Conservation (phyloP, 2,113 vertebrate genomes). For the Phyllostomus hastatus region DNA sequence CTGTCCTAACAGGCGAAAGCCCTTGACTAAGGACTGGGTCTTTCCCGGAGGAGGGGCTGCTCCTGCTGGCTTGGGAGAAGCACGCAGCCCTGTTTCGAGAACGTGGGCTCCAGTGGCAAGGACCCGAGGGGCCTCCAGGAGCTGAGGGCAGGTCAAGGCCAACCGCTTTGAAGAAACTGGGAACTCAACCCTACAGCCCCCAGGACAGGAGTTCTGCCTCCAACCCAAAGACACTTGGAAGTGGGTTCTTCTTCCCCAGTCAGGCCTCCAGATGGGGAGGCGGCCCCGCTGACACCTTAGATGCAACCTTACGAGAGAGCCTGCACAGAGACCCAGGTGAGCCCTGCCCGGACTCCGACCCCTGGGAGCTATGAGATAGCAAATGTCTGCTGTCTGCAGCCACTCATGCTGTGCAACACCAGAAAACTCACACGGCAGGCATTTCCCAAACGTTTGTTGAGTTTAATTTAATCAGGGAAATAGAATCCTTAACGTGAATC, state of each 20-base stretch:
- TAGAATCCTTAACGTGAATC: slow-evolving; percentile 26
- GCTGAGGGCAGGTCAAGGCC: background rate
- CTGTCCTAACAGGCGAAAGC: background rate
- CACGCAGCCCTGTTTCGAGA: background rate
- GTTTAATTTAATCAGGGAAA: slow-evolving; percentile 30
- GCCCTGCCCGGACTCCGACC: background rate
- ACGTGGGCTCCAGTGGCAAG: background rate
- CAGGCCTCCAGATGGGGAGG: background rate
- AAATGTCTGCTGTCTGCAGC: background rate
- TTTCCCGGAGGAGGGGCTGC: background rate
- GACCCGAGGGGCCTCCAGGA: background rate
- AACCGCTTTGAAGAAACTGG: background rate
- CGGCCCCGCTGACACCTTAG: background rate
- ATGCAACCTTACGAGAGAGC: background rate
- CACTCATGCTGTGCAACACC: background rate
- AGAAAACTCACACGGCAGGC: background rate
- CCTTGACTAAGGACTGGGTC: background rate
- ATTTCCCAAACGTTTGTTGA: slow-evolving; percentile 36
- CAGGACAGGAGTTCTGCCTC: background rate
- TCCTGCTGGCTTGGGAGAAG: background rate
- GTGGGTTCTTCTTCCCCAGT: background rate
- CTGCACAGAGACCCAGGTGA: background rate
- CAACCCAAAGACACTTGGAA: background rate
- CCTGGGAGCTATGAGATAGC: background rate
- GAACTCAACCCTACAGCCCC: background rate